phyloP scores from a whole-genome alignment of 2,797 vertebrate genomes.

The Darevskia nairensis region DNA sequence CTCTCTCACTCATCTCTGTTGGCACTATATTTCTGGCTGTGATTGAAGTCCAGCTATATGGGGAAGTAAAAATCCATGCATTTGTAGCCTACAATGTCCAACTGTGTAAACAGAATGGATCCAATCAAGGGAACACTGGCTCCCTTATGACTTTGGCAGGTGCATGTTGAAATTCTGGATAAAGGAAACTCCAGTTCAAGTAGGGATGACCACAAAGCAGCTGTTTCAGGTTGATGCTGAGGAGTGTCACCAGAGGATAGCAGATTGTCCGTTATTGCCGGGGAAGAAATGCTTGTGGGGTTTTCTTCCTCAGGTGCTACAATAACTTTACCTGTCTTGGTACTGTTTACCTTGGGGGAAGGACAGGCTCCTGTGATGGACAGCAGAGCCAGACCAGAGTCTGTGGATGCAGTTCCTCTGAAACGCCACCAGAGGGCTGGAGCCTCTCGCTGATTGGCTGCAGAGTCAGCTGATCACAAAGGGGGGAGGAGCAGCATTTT shows the following conservation, averaged over 20 bases:
- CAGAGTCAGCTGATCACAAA: no score
- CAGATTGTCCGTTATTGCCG: background rate
- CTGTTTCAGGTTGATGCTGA: background rate
- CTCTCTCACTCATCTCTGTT: conserved; percentile 30
- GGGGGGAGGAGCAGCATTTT: no score
- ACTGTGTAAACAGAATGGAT: background rate
- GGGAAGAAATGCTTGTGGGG: background rate
- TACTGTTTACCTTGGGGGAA: no score
- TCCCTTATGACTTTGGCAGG: no score
- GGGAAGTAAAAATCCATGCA: conserved; percentile 11
- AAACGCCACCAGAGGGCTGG: no score
- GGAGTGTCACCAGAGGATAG: background rate
- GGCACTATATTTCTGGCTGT: conserved; percentile 41
- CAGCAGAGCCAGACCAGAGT: no score
- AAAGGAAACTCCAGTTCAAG: background rate
- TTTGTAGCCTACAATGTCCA: no score
- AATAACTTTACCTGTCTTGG: no score
- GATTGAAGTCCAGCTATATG: conserved; percentile 35
- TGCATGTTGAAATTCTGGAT: background rate
- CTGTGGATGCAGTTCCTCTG: no score
- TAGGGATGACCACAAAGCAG: background rate
- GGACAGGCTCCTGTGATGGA: no score
- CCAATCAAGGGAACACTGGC: background rate
- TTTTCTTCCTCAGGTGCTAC: background rate
- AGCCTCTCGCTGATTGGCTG: no score